These are phyloP conservation scores for Echiichthys vipera DNA, from an alignment of 2,797 vertebrate genomes.

Conservation along the genomic window DNA sequence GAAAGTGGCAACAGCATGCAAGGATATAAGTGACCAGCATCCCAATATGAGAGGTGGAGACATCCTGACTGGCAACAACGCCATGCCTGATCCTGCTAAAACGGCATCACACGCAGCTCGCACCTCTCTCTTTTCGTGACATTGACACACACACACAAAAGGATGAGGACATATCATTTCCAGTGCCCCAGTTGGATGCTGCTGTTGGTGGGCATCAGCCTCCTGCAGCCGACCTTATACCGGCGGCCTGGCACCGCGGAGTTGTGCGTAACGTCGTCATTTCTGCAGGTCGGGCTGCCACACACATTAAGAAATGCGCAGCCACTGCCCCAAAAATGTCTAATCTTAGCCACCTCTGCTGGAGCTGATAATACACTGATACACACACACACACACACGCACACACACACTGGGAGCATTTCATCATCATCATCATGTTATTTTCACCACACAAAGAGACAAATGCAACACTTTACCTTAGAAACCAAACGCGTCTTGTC, in stretches of 20 bases:
- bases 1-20: conserved; percentile 12
- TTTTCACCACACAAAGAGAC: neutral
- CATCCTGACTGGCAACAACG: conserved; percentile 43
- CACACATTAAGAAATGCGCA: conserved; percentile 75
- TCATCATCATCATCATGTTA: too few relatives aligned
- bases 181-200: neutral
- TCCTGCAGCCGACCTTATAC: conserved; percentile 23
- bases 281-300: conserved; percentile 57
- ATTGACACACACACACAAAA: neutral
- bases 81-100: conserved; percentile 5
- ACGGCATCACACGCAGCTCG: neutral
- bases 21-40: conserved; percentile 24
- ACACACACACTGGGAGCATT: neutral
- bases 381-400: conserved; percentile 7
- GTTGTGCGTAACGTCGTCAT: conserved; percentile 59
- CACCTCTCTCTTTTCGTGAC: neutral
- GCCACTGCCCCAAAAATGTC: conserved; percentile 70
- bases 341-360: conserved; percentile 54
- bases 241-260: conserved; percentile 40
- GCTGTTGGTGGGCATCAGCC: conserved; percentile 23
- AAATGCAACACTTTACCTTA: conserved; percentile 67
- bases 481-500: conserved; percentile 53
- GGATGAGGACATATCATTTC: neutral
- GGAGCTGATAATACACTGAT: conserved; percentile 22
- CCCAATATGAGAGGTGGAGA: conserved; percentile 33